A percentile compares a stretch with the other conserved stretches of the same genome.
These are phyloP conservation scores for Eupithecia pulchellata DNA, from an alignment of 2,888 invertebrate genomes.

Conservation along the genomic window DNA sequence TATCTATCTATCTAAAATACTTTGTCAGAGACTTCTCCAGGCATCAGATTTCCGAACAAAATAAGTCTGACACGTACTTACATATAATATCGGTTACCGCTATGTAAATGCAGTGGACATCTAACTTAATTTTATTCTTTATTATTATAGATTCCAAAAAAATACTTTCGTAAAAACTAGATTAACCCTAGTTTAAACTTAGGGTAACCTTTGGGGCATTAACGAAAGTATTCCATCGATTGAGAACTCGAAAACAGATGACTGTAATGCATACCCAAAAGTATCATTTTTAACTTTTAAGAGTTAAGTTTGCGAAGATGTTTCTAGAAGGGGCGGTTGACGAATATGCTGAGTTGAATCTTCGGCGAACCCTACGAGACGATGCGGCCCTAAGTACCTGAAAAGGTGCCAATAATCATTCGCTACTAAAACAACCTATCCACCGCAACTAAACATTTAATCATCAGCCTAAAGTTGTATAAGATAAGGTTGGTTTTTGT, in stretches of 20 bases:
- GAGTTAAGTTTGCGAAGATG: slow-evolving; percentile 20
- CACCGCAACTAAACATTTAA: slow-evolving; percentile 33
- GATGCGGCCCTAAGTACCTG: slow-evolving; percentile 79
- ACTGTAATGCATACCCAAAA: slow-evolving; percentile 24
- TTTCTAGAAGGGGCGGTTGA: slow-evolving; percentile 62
- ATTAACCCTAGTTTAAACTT: not conserved
- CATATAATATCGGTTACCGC: too few species aligned
- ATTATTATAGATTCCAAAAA: not conserved
- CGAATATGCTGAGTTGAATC: slow-evolving; percentile 67
- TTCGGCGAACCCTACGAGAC: slow-evolving; percentile 65
- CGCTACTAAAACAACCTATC: slow-evolving; percentile 51
- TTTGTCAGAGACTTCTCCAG: not conserved
- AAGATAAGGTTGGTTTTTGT: slow-evolving; percentile 40
- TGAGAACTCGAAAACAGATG: not conserved
- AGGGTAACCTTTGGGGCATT: not conserved
- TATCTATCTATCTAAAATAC: too few species aligned
- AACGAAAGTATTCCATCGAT: not conserved
- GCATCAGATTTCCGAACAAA: not conserved
- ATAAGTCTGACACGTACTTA: not conserved
- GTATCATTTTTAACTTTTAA: slow-evolving; percentile 11
- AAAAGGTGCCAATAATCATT: slow-evolving; percentile 80
- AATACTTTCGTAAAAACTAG: too few species aligned
- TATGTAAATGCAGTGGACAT: not conserved
- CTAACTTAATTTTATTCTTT: not conserved
- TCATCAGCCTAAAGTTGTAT: slow-evolving; percentile 40